phyloP scores from a whole-genome alignment of 2,113 vertebrate genomes.

The Trachemys scripta region DNA sequence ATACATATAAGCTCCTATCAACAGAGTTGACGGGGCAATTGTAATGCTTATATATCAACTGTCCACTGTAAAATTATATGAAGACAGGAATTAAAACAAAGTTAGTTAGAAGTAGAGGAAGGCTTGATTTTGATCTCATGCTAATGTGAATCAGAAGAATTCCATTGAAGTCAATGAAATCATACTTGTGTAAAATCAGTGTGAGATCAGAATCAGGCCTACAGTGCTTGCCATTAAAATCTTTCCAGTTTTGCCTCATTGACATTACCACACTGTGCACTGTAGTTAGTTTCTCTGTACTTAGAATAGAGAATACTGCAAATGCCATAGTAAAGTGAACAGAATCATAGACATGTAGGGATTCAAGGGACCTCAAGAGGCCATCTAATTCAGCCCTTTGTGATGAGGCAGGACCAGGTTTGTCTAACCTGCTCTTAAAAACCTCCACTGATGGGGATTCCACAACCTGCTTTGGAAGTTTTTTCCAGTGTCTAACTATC shows the following conservation, averaged over 20 bases:
- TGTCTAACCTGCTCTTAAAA: neutral
- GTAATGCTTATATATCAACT: constrained; percentile 47
- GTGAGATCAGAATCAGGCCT: neutral
- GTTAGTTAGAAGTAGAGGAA: constrained; percentile 58
- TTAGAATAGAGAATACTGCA: neutral
- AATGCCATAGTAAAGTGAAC: neutral
- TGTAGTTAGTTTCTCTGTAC: neutral
- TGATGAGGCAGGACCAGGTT: neutral
- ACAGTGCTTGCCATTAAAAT: accelerated
- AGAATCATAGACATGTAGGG: neutral
- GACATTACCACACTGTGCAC: neutral
- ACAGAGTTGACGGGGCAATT: constrained; percentile 43
- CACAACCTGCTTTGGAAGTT: neutral
- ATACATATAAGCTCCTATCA: constrained; percentile 60
- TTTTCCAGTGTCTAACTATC: neutral
- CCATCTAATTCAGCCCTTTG: neutral
- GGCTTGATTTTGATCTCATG: constrained; percentile 38
- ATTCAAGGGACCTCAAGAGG: neutral
- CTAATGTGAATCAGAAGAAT: constrained; percentile 37
- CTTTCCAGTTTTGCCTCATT: neutral
- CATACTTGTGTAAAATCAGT: neutral
- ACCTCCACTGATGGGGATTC: neutral
- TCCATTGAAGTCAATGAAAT: neutral
- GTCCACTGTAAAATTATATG: constrained; percentile 49
- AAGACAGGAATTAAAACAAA: constrained; percentile 48